These are phyloP conservation scores for Halichoerus grypus DNA, from an alignment of 2,113 vertebrate genomes.

Conservation along the genomic window DNA sequence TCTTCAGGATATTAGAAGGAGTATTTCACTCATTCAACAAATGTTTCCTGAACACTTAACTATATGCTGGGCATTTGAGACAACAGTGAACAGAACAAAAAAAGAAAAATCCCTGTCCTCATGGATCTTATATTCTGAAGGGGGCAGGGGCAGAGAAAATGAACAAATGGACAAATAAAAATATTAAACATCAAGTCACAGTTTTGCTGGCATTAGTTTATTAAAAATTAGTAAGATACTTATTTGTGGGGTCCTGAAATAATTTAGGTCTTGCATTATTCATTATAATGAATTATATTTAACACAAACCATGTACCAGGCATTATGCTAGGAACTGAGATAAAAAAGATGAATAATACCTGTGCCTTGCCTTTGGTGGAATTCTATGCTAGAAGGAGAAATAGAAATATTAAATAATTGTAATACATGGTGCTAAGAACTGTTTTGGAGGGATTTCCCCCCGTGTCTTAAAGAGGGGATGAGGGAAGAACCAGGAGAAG, in stretches of 20 bases:
- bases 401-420: neutral
- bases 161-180: neutral
- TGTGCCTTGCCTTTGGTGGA: neutral
- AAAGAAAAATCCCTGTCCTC: neutral
- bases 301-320: neutral
- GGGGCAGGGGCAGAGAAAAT: fast-evolving
- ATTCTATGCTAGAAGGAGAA: neutral
- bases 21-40: neutral
- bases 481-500: neutral
- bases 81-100: neutral
- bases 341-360: neutral
- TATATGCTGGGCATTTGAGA: neutral
- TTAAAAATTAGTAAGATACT: neutral
- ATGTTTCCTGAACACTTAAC: neutral
- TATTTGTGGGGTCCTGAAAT: neutral
- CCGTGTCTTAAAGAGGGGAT: neutral
- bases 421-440: neutral
- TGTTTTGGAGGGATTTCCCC: neutral
- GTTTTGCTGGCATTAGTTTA: neutral
- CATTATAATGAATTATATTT: neutral
- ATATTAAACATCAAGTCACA: neutral
- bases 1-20: neutral
- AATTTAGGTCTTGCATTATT: neutral
- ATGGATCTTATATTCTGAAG: neutral
- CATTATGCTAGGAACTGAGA: neutral